These are phyloP conservation scores for Halocynthia roretzi DNA, from an alignment of 23 tunicate species.

Conservation along the genomic window DNA sequence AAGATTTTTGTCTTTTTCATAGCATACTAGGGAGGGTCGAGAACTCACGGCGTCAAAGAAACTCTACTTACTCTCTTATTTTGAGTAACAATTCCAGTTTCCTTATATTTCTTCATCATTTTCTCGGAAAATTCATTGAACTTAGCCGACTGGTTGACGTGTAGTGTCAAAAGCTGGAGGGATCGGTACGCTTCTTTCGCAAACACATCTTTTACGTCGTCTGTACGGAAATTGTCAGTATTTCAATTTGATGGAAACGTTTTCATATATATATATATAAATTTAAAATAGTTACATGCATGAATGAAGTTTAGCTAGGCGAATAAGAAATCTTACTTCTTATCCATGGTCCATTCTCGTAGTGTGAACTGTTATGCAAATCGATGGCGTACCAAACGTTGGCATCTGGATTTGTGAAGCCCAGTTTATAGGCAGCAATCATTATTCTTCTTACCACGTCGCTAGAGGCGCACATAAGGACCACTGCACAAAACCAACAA, in stretches of 20 bases:
- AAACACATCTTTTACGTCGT: constrained; percentile 39
- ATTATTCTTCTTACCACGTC: constrained; percentile 55
- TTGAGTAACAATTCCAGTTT: constrained; percentile 9
- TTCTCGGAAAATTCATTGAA: constrained; percentile 28
- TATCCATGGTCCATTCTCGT: constrained; percentile 66
- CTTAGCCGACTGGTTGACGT: constrained; percentile 14
- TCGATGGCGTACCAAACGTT: constrained; percentile 78
- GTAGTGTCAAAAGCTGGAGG: constrained; percentile 52
- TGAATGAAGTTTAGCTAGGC: not conserved
- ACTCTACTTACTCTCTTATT: constrained; percentile 6
- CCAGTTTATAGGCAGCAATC: constrained; percentile 52
- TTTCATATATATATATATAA: not conserved
- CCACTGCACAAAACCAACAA: constrained; percentile 37
- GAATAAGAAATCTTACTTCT: constrained; percentile 27
- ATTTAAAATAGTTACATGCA: not conserved
- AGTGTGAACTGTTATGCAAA: constrained; percentile 46
- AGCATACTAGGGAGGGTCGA: too few species aligned
- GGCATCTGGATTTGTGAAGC: constrained; percentile 29
- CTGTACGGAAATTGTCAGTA: constrained; percentile 11
- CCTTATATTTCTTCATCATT: constrained; percentile 23
- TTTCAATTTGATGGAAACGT: not conserved
- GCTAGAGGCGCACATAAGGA: constrained; percentile 72
- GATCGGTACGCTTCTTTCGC: constrained; percentile 65
- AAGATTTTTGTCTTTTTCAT: not conserved
- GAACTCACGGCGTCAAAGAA: too few species aligned